Conservation (phyloP, 1,140 invertebrate genomes). For the Bombus terrestris region DNA sequence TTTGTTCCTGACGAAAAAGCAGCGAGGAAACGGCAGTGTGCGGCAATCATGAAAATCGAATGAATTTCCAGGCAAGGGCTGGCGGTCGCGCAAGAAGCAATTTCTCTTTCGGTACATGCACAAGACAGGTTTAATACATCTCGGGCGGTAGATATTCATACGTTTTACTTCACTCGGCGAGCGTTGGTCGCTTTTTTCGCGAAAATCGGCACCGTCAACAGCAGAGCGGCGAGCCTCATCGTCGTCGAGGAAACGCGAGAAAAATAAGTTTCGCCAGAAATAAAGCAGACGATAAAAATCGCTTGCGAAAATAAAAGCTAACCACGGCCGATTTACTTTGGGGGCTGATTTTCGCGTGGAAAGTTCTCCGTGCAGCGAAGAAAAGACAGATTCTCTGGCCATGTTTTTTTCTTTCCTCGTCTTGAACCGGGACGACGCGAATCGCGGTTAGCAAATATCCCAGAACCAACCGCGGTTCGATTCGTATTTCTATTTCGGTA, state of each 20-base stretch:
- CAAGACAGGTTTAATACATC: conserved; percentile 58
- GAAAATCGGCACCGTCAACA: conserved; percentile 36
- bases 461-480: neutral
- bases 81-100: conserved; percentile 46
- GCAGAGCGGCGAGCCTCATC: no score
- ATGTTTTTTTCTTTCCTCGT: neutral
- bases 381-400: neutral
- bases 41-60: neutral
- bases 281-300: conserved; percentile 28
- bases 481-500: neutral
- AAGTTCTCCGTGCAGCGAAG: neutral
- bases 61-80: neutral
- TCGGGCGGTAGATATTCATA: conserved; percentile 39
- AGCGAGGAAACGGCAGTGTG: neutral
- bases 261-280: conserved; percentile 43
- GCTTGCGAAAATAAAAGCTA: conserved; percentile 10
- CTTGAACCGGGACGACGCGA: no score
- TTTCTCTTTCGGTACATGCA: conserved; percentile 49
- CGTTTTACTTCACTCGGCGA: conserved; percentile 51
- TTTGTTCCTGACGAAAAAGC: conserved; percentile 7
- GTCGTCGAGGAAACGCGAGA: conserved; percentile 43
- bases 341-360: neutral
- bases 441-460: neutral
- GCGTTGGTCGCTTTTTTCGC: conserved; percentile 49
- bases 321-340: neutral